Conservation (phyloP, 2,113 vertebrate species). For the Sterrhoptilus dennistouni region DNA sequence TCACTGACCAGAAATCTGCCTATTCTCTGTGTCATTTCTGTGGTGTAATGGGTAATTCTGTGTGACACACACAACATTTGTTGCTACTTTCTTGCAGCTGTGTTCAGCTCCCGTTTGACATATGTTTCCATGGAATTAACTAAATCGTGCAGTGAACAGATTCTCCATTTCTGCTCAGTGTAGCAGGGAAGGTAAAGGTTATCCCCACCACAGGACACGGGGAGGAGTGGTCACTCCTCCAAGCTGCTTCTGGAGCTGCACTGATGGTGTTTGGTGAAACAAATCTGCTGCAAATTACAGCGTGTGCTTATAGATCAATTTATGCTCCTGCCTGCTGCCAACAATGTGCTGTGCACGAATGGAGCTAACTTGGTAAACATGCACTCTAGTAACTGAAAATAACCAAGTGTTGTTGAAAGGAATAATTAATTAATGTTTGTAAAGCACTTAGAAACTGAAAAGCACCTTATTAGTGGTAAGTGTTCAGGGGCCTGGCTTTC, state of each 20-base stretch:
- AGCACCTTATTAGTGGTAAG: constrained; percentile 41
- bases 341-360: constrained; percentile 20
- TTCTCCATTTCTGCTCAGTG: background rate
- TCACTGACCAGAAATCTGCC: background rate
- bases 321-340: constrained; percentile 53
- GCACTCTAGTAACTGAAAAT: constrained; percentile 35
- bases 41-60: background rate
- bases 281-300: constrained; percentile 63
- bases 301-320: constrained; percentile 56
- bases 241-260: background rate
- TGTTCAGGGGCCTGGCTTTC: background rate
- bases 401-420: constrained; percentile 43
- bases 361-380: constrained; percentile 50
- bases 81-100: background rate
- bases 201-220: background rate
- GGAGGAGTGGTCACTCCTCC: constrained; percentile 28
- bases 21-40: background rate
- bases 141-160: background rate
- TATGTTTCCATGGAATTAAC: background rate
- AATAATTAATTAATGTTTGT: constrained; percentile 67
- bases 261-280: constrained; percentile 43
- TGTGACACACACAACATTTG: background rate
- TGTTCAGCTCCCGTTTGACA: background rate
- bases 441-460: constrained; percentile 54
- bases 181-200: constrained; percentile 12